Percentiles rank a stretch among this genome's conserved stretches.
These are phyloP conservation scores for Pteromalus puparum DNA, from an alignment of 1,140 invertebrate genomes.

Conservation along the genomic window DNA sequence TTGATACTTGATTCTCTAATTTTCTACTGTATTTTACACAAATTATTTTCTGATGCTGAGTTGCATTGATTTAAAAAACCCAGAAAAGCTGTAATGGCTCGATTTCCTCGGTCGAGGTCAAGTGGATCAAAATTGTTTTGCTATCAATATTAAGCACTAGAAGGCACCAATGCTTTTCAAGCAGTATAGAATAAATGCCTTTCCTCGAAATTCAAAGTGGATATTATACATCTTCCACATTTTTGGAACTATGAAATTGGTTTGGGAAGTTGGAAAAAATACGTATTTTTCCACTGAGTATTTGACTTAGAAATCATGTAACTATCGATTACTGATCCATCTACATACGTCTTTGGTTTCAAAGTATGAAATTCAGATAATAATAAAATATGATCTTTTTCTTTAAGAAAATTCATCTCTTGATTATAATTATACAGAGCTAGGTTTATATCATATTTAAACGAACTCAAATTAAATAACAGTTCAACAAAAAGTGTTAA, in stretches of 20 bases:
- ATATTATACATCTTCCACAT: background rate
- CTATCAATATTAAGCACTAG: background rate
- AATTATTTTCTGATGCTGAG: background rate
- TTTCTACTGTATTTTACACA: background rate
- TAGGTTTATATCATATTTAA: background rate
- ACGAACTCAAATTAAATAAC: background rate
- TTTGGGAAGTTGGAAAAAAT: slow-evolving; percentile 1
- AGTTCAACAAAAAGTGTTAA: background rate
- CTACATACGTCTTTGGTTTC: background rate
- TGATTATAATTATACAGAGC: background rate
- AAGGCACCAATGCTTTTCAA: background rate
- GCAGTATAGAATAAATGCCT: background rate
- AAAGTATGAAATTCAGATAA: background rate
- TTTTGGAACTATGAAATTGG: background rate
- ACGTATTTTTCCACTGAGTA: background rate
- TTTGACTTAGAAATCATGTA: background rate
- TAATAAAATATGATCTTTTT: background rate
- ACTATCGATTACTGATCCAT: background rate
- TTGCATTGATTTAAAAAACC: background rate
- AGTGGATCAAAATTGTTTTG: background rate
- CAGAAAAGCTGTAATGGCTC: background rate
- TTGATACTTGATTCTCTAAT: too few relatives aligned
- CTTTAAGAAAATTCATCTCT: background rate
- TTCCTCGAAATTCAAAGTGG: background rate
- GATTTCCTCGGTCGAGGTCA: background rate